Percentiles rank a stretch among this genome's conserved stretches.
Conservation (phyloP, 1,140 invertebrate species). For the Cephus cinctus region DNA sequence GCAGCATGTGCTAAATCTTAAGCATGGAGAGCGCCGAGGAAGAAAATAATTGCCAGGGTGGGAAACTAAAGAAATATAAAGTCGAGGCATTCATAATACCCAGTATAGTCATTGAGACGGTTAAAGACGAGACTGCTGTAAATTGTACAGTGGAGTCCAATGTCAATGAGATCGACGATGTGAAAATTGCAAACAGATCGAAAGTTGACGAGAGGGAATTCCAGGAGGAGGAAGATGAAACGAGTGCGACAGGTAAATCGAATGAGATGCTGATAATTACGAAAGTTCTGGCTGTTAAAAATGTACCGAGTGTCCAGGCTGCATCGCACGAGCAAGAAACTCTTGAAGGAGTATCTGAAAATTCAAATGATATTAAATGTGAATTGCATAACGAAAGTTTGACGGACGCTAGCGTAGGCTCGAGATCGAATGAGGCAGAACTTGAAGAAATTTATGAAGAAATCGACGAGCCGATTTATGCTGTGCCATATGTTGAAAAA, state of each 20-base stretch:
- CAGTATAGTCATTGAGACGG: slow-evolving; percentile 15
- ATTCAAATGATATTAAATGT: neutral
- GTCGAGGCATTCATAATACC: slow-evolving; percentile 46
- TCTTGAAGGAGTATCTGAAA: neutral
- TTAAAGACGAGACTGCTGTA: too few species aligned
- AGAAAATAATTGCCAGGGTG: too few species aligned
- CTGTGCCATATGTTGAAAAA: slow-evolving; percentile 33
- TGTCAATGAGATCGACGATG: slow-evolving; percentile 16
- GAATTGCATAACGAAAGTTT: slow-evolving; percentile 18
- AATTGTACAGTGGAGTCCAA: too few species aligned
- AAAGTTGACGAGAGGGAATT: slow-evolving; percentile 10
- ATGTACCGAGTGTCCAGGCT: too few species aligned
- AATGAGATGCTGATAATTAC: neutral
- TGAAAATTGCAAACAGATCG: slow-evolving; percentile 24
- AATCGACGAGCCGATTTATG: slow-evolving; percentile 34
- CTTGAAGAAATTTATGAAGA: neutral
- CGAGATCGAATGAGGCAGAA: slow-evolving; percentile 11
- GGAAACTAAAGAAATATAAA: slow-evolving; percentile 36
- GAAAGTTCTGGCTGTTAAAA: neutral
- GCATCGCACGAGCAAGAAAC: too few species aligned
- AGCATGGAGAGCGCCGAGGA: too few species aligned
- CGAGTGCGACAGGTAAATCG: neutral
- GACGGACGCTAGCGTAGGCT: slow-evolving; percentile 14
- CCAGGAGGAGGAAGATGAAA: neutral
- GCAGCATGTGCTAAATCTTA: too few species aligned